phyloP scores from a whole-genome alignment of 2,113 vertebrate genomes.

The Heterotilapia buettikoferi region DNA sequence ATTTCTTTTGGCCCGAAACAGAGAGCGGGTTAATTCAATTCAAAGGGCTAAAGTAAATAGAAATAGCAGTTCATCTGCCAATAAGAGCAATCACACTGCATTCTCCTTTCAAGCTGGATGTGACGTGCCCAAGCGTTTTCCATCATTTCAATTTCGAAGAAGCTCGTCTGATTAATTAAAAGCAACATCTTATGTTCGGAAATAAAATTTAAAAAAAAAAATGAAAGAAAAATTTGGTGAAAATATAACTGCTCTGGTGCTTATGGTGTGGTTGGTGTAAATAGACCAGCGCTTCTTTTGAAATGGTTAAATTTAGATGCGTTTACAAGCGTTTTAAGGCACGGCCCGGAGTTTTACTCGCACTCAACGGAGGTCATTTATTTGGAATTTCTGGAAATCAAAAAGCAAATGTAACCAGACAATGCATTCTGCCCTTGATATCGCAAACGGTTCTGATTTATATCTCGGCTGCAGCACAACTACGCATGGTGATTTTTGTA shows the following conservation, averaged over 20 bases:
- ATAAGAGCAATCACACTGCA: neutral
- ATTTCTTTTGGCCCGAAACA: slow-evolving; percentile 26
- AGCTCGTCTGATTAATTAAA: slow-evolving; percentile 13
- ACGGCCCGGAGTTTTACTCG: neutral
- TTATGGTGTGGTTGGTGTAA: slow-evolving; percentile 24
- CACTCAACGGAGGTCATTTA: slow-evolving; percentile 17
- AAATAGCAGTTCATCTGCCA: neutral
- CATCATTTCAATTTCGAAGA: slow-evolving; percentile 10
- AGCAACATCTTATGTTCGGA: neutral
- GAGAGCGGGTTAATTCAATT: slow-evolving; percentile 10
- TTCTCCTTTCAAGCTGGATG: neutral
- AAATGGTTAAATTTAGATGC: neutral
- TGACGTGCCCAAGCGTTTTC: slow-evolving; percentile 11
- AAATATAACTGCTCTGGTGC: neutral
- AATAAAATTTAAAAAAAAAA: neutral
- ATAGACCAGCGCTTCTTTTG: slow-evolving; percentile 20
- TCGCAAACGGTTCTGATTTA: neutral
- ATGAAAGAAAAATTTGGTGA: neutral
- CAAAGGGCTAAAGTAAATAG: slow-evolving; percentile 16
- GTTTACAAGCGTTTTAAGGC: slow-evolving; percentile 8
- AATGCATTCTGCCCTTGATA: slow-evolving; percentile 12
- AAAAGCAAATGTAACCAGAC: neutral
- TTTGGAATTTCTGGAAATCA: slow-evolving; percentile 25
- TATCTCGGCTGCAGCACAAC: slow-evolving; percentile 7
- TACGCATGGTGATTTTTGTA: slow-evolving; percentile 9